Conservation (phyloP, 1,140 invertebrate genomes). For the Trachymyrmex septentrionalis region DNA sequence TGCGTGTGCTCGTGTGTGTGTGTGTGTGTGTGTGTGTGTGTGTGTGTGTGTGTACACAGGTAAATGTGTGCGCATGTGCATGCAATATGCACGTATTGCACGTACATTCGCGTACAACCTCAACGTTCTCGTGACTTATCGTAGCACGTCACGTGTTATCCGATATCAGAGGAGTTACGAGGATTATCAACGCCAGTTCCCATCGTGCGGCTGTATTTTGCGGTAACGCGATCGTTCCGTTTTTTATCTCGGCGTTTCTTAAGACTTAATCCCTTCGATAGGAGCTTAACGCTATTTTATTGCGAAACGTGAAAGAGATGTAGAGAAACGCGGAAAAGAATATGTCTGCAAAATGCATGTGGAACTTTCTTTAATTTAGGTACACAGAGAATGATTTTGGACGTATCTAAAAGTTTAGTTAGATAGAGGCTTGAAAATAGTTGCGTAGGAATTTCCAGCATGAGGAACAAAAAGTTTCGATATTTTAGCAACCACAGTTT, state of each 20-base stretch:
- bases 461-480: too few species aligned
- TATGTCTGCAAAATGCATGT: neutral
- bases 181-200: constrained; percentile 50
- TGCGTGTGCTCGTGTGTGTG: neutral
- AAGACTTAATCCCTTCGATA: constrained; percentile 54
- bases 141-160: constrained; percentile 53
- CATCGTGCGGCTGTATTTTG: constrained; percentile 30
- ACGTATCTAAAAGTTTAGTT: too few species aligned
- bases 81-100: too few species aligned
- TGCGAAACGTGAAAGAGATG: neutral
- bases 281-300: constrained; percentile 32
- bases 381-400: too few species aligned
- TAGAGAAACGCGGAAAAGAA: neutral
- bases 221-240: constrained; percentile 44
- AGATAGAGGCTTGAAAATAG: too few species aligned
- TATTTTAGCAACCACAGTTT: too few species aligned
- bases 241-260: constrained; percentile 51
- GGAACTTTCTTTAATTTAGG: neutral
- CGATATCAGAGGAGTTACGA: constrained; percentile 57
- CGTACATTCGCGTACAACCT: neutral
- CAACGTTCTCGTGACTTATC: constrained; percentile 53
- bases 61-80: too few species aligned
- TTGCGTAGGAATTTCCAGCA: too few species aligned
- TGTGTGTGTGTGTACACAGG: neutral
- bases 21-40: neutral